A percentile compares a stretch with the other conserved stretches of the same genome.
Evolutionary conservation across 2,113 vertebrate genomes (phyloP).

Genomic region (Oostethus manadensis): DNA sequence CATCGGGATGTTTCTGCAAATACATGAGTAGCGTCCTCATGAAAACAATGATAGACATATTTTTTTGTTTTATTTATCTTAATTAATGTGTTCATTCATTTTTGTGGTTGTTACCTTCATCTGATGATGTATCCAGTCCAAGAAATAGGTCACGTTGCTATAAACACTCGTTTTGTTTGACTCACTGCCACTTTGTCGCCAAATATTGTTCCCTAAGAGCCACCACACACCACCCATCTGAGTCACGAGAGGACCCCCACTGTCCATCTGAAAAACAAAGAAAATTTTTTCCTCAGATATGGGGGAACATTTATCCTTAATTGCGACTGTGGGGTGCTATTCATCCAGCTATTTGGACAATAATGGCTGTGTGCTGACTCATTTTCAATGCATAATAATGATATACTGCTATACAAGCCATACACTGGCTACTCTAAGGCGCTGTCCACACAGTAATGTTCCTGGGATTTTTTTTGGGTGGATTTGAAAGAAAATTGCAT

Average conservation of each 20-base stretch:
- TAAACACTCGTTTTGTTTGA: slow-evolving; percentile 77
- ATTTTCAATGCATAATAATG: no score
- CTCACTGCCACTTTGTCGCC: slow-evolving; percentile 73
- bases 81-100: background rate
- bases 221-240: slow-evolving; percentile 74
- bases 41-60: background rate
- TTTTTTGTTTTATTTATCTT: background rate
- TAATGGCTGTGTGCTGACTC: no score
- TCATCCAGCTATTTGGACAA: no score
- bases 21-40: background rate
- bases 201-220: slow-evolving; percentile 80
- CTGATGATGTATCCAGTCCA: slow-evolving; percentile 80
- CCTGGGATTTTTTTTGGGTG: no score
- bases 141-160: slow-evolving; percentile 73
- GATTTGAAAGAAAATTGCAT: no score
- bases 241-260: slow-evolving; percentile 78
- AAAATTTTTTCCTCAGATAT: background rate
- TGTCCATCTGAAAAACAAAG: slow-evolving; percentile 70
- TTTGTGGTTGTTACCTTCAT: slow-evolving; percentile 75
- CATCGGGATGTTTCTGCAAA: slow-evolving; percentile 52
- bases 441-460: no score
- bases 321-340: no score
- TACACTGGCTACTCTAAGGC: no score
- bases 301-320: no score
- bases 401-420: no score